Base-by-base conservation (phyloP, 2,888 invertebrate genomes). In the Invenusta paracnida region DNA sequence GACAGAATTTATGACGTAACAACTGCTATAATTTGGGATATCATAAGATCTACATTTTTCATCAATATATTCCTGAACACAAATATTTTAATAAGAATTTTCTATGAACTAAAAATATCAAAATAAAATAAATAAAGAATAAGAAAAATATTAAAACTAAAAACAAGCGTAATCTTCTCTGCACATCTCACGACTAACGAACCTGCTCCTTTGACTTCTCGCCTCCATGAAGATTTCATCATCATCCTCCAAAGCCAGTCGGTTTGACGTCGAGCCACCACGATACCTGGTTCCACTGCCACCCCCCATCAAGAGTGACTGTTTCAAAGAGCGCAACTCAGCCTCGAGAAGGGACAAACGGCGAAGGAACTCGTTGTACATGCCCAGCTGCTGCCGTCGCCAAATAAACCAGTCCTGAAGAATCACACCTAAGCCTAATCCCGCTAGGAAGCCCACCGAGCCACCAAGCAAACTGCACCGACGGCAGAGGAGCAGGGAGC, bases 401-500 rank as follows among this genome's bases (percentile, higher is more conserved):
- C 73, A 73, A 5, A 73, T 5, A 23, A 73, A 73, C 73, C 73
- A 73, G 23, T 73, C 73, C 27, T 73, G 73, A 23, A 73, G 23
- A 5, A 73, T 23, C 73, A 73, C 73, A 23, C 73, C 73, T 23
- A 73, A 23, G 2, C 73, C 73, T 5, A 73, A 23, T 5, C 73
- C 73, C 17, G 25, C 27, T 13, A 73, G 5, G 73, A 73, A 73
- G 27, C 73, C 23, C 2, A 23, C 73, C 2, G 73, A 5, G 17
- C 73, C 73, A 2, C 5, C 73, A 5, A 5, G 23, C 73, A 73
- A 2, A 23, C 73, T 73, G 73, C 73, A 73, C 23, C 73, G 73
- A 73, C 73, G 73, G 73, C 73, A 73, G 73, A 73, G 5, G 73
- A 73, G 73, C 2, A 73, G 5, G 23, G 73, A 73, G 73, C 73